A percentile compares a stretch with the other conserved stretches of the same genome.
Evolutionary conservation across 2,797 vertebrate species (phyloP).

Genomic region (Betta splendens): DNA sequence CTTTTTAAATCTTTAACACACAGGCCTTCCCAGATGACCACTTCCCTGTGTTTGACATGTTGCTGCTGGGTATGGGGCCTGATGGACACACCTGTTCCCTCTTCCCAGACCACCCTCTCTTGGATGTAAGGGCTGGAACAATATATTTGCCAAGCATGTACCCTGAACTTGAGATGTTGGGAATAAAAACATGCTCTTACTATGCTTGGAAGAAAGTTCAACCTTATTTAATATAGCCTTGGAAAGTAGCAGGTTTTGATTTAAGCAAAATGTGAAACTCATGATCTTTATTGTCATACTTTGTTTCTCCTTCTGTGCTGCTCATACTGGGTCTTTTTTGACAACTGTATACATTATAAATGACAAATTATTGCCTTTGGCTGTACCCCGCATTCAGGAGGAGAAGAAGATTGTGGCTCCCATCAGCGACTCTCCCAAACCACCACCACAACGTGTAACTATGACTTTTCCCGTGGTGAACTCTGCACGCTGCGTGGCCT

Average conservation of each 20-base stretch:
- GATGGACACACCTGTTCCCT: slow-evolving; percentile 96
- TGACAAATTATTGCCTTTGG: slow-evolving; percentile 32
- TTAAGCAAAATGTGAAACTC: too few relatives aligned
- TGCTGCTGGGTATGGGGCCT: slow-evolving; percentile 91
- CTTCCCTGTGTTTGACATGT: slow-evolving; percentile 88
- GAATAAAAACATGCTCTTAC: background rate
- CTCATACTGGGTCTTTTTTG: slow-evolving; percentile 6
- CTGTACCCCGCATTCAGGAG: slow-evolving; percentile 79
- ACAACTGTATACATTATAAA: slow-evolving; percentile 5
- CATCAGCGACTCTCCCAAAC: slow-evolving; percentile 91
- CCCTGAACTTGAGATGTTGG: background rate
- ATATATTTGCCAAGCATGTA: background rate
- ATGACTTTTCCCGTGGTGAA: slow-evolving; percentile 91
- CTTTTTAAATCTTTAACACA: background rate
- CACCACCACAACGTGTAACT: slow-evolving; percentile 88
- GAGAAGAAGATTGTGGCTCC: slow-evolving; percentile 86
- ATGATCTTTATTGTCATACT: too few relatives aligned
- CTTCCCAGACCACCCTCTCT: slow-evolving; percentile 89
- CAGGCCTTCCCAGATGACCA: slow-evolving; percentile 85
- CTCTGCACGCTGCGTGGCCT: slow-evolving; percentile 85
- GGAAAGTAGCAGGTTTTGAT: too few relatives aligned
- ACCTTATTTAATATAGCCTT: too few relatives aligned
- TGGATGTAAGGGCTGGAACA: slow-evolving; percentile 82
- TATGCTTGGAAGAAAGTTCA: background rate
- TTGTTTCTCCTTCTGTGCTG: slow-evolving; percentile 23